Conservation (phyloP, 2,888 invertebrate species). For the Epsilonema sp. region DNA sequence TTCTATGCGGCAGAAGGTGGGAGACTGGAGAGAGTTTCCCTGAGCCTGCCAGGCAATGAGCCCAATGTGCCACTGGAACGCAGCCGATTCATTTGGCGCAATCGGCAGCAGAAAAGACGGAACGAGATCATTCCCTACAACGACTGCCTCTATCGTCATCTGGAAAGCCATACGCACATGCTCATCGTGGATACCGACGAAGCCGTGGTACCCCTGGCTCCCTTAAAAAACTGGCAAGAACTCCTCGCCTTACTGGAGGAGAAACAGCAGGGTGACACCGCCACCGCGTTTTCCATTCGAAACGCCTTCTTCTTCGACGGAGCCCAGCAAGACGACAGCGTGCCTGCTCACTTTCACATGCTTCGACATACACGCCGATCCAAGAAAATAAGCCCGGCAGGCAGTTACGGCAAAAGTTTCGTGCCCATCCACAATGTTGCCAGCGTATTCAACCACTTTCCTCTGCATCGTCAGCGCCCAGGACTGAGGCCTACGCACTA, state of each 20-base stretch:
- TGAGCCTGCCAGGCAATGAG: constrained; percentile 67
- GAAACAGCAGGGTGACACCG: not conserved
- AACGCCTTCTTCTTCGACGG: constrained; percentile 82
- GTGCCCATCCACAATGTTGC: constrained; percentile 45
- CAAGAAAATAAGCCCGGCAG: constrained; percentile 41
- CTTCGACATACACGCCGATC: constrained; percentile 37
- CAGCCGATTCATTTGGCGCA: constrained; percentile 53
- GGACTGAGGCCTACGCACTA: constrained; percentile 15
- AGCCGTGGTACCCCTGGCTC: constrained; percentile 62
- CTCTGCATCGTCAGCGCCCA: constrained; percentile 40
- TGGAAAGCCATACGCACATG: constrained; percentile 52
- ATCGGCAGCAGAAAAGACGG: constrained; percentile 75
- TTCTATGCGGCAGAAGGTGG: constrained; percentile 35
- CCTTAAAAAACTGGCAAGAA: constrained; percentile 4
- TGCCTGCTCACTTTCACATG: constrained; percentile 42
- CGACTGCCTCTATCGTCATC: constrained; percentile 76
- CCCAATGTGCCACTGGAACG: constrained; percentile 52
- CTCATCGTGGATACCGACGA: constrained; percentile 83
- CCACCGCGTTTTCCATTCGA: constrained; percentile 39
- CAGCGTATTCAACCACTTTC: constrained; percentile 55
- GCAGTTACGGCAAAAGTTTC: constrained; percentile 51
- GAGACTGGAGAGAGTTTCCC: constrained; percentile 40
- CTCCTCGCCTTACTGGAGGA: constrained; percentile 1
- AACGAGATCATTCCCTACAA: constrained; percentile 89
- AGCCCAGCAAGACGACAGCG: constrained; percentile 41